These are phyloP conservation scores for Porites divaricata DNA, from an alignment of 92 coral and sea anemone species.

Conservation along the genomic window DNA sequence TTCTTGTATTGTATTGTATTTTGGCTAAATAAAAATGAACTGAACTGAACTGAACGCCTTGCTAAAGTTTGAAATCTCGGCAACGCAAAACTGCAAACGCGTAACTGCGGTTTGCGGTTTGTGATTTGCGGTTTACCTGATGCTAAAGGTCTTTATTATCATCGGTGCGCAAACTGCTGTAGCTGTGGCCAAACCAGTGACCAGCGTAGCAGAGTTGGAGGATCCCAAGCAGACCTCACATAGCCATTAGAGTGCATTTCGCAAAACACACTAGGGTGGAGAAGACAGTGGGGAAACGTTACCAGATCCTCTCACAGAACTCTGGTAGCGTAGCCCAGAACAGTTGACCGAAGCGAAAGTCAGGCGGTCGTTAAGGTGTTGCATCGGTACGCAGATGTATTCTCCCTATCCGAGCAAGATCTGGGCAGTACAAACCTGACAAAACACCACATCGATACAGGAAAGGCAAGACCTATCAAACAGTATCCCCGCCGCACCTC, in stretches of 20 bases:
- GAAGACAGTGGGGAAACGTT: neutral
- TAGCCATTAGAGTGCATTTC: too few relatives aligned
- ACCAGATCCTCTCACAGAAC: conserved; percentile 51
- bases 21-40: too few relatives aligned
- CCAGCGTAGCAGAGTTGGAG: conserved; percentile 14
- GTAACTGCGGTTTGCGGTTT: too few relatives aligned
- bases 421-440: conserved; percentile 40
- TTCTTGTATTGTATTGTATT: too few relatives aligned
- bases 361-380: conserved; percentile 23
- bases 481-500: conserved; percentile 36
- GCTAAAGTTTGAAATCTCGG: conserved; percentile 10
- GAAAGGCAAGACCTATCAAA: conserved; percentile 26
- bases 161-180: conserved; percentile 25
- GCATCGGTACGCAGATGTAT: conserved; percentile 22
- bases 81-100: too few relatives aligned
- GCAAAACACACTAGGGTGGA: neutral
- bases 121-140: too few relatives aligned
- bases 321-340: conserved; percentile 39
- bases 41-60: too few relatives aligned
- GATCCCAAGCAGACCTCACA: neutral
- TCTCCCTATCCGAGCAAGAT: conserved; percentile 40
- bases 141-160: too few relatives aligned
- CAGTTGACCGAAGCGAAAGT: conserved; percentile 36
- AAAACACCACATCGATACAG: conserved; percentile 22
- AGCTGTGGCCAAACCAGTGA: conserved; percentile 24